A percentile compares a stretch with the other conserved stretches of the same genome.
phyloP scores from a whole-genome alignment of 2,888 invertebrate genomes.

The Scaptomyza cyrtandrae region DNA sequence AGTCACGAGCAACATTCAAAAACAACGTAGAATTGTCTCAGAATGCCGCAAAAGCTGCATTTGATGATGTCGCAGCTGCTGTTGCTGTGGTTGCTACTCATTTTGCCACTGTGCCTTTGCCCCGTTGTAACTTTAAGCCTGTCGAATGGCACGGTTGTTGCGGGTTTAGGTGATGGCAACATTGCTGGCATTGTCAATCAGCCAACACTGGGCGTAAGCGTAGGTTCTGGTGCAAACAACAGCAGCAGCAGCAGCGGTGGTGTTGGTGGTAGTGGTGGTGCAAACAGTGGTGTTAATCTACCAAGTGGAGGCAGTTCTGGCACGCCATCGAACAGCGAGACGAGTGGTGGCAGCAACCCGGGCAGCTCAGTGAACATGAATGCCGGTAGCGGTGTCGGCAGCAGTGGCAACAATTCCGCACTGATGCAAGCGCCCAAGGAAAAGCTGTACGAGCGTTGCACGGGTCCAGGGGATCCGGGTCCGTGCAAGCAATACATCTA shows the following conservation, averaged over 20 bases:
- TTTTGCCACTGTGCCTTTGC: conserved; percentile 12
- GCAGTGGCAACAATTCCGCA: conserved; percentile 63
- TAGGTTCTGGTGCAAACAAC: conserved; percentile 28
- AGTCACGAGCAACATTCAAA: conserved; percentile 16
- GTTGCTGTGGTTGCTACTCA: conserved; percentile 8
- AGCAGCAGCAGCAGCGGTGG: conserved; percentile 30
- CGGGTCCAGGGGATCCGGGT: conserved; percentile 85
- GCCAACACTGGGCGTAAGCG: conserved; percentile 43
- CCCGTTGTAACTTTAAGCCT: conserved; percentile 34
- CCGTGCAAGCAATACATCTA: conserved; percentile 88
- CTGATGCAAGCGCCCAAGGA: conserved; percentile 77
- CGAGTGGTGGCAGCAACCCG: conserved; percentile 38
- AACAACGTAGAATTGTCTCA: background rate
- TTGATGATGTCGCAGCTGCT: background rate
- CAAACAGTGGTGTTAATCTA: conserved; percentile 37
- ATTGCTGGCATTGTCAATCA: conserved; percentile 49
- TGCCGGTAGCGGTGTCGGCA: conserved; percentile 23
- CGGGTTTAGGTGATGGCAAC: conserved; percentile 46
- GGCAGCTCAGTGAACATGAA: conserved; percentile 23
- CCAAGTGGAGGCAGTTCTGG: conserved; percentile 30
- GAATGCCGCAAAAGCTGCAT: conserved; percentile 19
- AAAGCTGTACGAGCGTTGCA: conserved; percentile 83
- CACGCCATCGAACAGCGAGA: conserved; percentile 38
- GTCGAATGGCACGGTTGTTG: conserved; percentile 52
- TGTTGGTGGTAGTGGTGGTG: conserved; percentile 7